phyloP scores from a whole-genome alignment of 2,888 invertebrate genomes.

The Meteorus cinctellus region DNA sequence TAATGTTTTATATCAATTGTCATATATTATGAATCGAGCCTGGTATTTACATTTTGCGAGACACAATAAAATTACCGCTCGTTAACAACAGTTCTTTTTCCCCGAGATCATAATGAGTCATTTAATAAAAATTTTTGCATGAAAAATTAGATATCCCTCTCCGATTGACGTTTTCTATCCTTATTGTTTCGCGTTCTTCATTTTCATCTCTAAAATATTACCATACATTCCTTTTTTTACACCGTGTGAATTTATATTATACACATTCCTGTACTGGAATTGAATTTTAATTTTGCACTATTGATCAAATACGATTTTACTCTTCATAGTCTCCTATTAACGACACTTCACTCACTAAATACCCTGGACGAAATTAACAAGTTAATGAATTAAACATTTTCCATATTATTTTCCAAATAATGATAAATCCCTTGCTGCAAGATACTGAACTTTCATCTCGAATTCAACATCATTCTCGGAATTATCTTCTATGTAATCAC shows the following conservation, averaged over 20 bases:
- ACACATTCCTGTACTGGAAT: conserved; percentile 44
- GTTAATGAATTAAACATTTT: not conserved
- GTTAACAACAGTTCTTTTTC: not conserved
- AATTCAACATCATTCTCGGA: not conserved
- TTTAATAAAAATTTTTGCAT: not conserved
- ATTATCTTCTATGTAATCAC: not conserved
- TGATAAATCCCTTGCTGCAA: not conserved
- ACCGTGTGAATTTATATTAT: conserved; percentile 45
- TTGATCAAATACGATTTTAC: not conserved
- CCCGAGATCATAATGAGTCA: not conserved
- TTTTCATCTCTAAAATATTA: conserved; percentile 47
- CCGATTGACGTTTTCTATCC: conserved; percentile 26
- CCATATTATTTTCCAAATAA: not conserved
- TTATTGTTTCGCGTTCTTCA: conserved; percentile 19
- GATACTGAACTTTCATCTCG: not conserved
- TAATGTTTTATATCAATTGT: conserved; percentile 41
- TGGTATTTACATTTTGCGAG: not conserved
- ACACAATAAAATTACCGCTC: not conserved
- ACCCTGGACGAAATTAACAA: not conserved
- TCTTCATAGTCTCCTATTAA: not conserved
- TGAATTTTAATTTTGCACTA: not conserved
- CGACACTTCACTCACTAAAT: not conserved
- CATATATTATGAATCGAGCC: conserved; percentile 34
- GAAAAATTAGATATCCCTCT: conserved; percentile 46
- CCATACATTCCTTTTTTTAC: conserved; percentile 49